Conservation (phyloP, 2,888 invertebrate genomes). For the Meta bourneti region DNA sequence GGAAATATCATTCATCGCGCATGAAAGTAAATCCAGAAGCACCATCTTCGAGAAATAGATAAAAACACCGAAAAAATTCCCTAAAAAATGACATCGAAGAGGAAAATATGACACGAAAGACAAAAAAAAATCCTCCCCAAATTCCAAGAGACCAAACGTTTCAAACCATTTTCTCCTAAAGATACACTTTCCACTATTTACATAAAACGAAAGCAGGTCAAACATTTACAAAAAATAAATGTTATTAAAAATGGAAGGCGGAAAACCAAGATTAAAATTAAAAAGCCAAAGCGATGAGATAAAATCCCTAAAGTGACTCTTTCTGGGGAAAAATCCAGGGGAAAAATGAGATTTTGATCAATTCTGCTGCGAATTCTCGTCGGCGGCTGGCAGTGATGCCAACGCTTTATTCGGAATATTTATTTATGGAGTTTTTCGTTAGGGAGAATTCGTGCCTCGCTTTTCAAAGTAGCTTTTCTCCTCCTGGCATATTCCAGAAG, state of each 20-base stretch:
- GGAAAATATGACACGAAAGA: not conserved
- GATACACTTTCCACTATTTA: constrained; percentile 28
- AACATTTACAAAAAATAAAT: not conserved
- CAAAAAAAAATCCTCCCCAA: not conserved
- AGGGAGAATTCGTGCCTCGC: constrained; percentile 9
- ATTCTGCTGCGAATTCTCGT: constrained; percentile 29
- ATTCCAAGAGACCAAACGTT: constrained; percentile 28
- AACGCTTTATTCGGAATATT: constrained; percentile 11
- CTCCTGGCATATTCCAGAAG: constrained; percentile 7
- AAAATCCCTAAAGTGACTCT: constrained; percentile 37
- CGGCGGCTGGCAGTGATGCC: constrained; percentile 19
- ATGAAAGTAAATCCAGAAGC: not conserved
- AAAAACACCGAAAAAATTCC: not conserved
- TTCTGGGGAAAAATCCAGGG: not conserved
- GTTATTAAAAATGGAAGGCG: not conserved
- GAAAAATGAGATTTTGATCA: constrained; percentile 31
- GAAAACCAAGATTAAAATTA: constrained; percentile 44
- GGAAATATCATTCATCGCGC: not conserved
- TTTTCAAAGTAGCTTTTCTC: constrained; percentile 25
- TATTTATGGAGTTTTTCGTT: constrained; percentile 37
- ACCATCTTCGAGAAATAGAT: not conserved
- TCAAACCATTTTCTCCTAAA: constrained; percentile 40
- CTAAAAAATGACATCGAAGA: not conserved
- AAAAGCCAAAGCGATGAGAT: constrained; percentile 42
- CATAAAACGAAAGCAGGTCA: constrained; percentile 22